These are phyloP conservation scores for Chironomus tentans DNA, from an alignment of 2,888 invertebrate species.

Conservation along the genomic window DNA sequence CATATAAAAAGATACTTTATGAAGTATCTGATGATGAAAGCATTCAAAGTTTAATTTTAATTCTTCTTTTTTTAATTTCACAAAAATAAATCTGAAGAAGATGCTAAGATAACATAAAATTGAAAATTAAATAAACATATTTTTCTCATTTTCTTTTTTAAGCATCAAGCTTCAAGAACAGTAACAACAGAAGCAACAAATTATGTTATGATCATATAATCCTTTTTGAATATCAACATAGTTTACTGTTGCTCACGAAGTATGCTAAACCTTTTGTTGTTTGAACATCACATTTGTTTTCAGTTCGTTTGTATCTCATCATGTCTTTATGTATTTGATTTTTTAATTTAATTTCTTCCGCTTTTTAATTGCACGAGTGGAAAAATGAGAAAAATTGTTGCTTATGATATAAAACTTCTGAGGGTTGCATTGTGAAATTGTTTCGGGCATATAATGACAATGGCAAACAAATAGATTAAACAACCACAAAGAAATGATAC, in stretches of 20 bases:
- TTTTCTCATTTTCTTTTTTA: too few relatives aligned
- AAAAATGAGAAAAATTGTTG: constrained; percentile 22
- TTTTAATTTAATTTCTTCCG: constrained; percentile 19
- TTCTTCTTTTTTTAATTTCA: too few relatives aligned
- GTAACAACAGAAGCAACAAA: too few relatives aligned
- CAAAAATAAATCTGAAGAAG: too few relatives aligned
- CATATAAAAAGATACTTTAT: too few relatives aligned
- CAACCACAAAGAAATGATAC: constrained; percentile 7
- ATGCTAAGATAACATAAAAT: too few relatives aligned
- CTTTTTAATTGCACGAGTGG: constrained; percentile 18
- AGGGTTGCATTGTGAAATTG: not conserved
- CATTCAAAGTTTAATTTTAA: too few relatives aligned
- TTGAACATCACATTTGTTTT: not conserved
- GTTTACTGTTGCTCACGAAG: not conserved
- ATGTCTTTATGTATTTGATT: constrained; percentile 16
- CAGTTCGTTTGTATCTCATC: not conserved
- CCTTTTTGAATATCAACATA: not conserved
- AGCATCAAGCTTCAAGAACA: too few relatives aligned
- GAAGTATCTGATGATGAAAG: too few relatives aligned
- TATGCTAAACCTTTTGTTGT: not conserved
- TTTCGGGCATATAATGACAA: not conserved
- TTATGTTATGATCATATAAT: too few relatives aligned
- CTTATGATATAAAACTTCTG: constrained; percentile 7
- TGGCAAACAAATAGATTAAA: constrained; percentile 12
- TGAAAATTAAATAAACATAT: too few relatives aligned